Base-by-base conservation (phyloP, 2,113 vertebrate genomes). In the Hoplias malabaricus region DNA sequence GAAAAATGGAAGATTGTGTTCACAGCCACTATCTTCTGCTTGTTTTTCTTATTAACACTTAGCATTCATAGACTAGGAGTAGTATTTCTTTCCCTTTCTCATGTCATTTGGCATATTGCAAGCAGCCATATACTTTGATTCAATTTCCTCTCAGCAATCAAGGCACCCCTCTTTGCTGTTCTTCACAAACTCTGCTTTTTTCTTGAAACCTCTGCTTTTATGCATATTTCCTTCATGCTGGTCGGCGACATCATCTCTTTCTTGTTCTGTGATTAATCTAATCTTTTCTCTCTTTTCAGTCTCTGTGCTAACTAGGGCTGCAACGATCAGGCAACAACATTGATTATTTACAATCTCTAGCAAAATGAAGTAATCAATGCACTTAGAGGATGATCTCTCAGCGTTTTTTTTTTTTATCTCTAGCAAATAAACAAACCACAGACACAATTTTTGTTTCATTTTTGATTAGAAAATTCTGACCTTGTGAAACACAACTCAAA, bases 131-230 rank as follows among this genome's bases (percentile, higher is more conserved):
- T 3, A 38, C 66, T 76, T 71, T 80, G 54, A 83, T 77, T 80
- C 61, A 73, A 33, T 80, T 80, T 73, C 67, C 81, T 57, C 73
- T 69, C 54, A 48, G 70, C 56, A 14, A 69, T 71, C 25, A 66
- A 63, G 69, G 29, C 33, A 72, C 29, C 50, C 80, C 80, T 62
- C 82, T 85, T 66, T 73, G 80, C 82, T 82, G 62, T 89, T 85
- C 42, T 75, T 73, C 72, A 71, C 53, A 63, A 65, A 48, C 71
- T 79, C 76, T 81, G 83, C 72, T 81, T 73, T 61, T 86, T 84
- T 83, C 68, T 71, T 84, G 85, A 88, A 78, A 36, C 69, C 73
- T 86, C 61, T 83, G 85, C 89, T 89, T 90, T 73, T 74, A 69
- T 80, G 75, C 83, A 75, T 66, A 56, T 70, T 63, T 59, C 34